Percentiles rank a stretch among this genome's conserved stretches.
phyloP scores from a whole-genome alignment of 2,113 vertebrate species.

The Erythrolamprus reginae region DNA sequence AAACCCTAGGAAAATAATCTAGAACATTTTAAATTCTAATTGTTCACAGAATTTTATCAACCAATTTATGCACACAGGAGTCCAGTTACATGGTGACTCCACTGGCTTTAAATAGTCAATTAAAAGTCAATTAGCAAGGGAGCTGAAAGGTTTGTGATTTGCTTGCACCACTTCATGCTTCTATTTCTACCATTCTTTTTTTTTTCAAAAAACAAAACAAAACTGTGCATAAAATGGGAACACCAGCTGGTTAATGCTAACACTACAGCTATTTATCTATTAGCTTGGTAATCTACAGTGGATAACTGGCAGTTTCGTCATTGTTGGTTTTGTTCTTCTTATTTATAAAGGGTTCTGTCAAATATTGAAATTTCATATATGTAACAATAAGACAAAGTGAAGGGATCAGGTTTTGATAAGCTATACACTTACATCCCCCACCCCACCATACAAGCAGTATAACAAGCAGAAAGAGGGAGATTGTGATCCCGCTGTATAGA shows the following conservation, averaged over 20 bases:
- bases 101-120: neutral
- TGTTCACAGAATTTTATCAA: neutral
- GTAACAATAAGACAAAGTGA: neutral
- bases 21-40: neutral
- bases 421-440: neutral
- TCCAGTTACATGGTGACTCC: neutral
- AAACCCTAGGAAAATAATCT: neutral
- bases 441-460: neutral
- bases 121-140: neutral
- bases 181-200: neutral
- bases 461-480: no score
- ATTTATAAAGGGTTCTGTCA: neutral
- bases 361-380: slow-evolving; percentile 10
- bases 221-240: neutral
- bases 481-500: no score
- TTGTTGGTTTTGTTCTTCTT: slow-evolving; percentile 25
- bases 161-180: neutral
- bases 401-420: neutral
- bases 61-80: neutral
- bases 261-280: neutral
- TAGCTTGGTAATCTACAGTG: neutral
- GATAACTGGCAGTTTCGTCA: slow-evolving; percentile 2
- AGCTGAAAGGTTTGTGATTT: neutral
- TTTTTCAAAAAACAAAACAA: no score
- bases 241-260: neutral